phyloP scores from a whole-genome alignment of 2,113 vertebrate species.

The Mungos mungo region DNA sequence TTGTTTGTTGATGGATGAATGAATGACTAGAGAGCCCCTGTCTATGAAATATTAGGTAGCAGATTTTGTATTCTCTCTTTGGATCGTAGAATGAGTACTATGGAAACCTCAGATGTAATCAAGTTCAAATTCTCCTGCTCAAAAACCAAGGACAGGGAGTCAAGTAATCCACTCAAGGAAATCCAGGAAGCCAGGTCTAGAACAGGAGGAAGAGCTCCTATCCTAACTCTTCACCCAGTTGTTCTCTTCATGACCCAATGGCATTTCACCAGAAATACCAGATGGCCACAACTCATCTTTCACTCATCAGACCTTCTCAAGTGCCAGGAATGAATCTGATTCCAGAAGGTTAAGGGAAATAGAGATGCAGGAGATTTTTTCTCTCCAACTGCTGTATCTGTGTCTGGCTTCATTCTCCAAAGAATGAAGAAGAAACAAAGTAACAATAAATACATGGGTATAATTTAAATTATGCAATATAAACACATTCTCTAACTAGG shows the following conservation, averaged over 20 bases:
- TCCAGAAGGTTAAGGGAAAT: conserved; percentile 50
- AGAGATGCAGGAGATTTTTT: conserved; percentile 24
- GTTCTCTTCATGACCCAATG: neutral
- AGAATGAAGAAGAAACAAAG: neutral
- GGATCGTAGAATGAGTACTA: neutral
- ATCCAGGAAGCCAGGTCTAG: neutral
- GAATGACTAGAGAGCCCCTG: neutral
- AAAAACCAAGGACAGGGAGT: neutral
- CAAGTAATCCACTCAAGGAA: neutral
- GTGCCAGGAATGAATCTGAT: conserved; percentile 53
- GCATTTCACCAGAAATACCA: conserved; percentile 46
- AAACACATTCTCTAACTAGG: neutral
- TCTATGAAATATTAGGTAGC: neutral
- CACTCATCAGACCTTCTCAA: neutral
- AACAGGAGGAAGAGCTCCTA: neutral
- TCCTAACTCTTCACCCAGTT: neutral
- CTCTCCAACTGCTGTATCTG: neutral
- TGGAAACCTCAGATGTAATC: neutral
- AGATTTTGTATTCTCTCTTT: neutral
- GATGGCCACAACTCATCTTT: conserved; percentile 38
- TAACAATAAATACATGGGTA: neutral
- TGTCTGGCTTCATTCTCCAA: conserved; percentile 15
- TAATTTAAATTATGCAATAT: neutral
- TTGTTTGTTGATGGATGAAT: conserved; percentile 35
- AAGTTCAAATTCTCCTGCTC: neutral